A percentile compares a stretch with the other conserved stretches of the same genome.
These are phyloP conservation scores for Schizopygopsis malacanthus DNA, from an alignment of 2,797 vertebrate species.

Conservation along the genomic window DNA sequence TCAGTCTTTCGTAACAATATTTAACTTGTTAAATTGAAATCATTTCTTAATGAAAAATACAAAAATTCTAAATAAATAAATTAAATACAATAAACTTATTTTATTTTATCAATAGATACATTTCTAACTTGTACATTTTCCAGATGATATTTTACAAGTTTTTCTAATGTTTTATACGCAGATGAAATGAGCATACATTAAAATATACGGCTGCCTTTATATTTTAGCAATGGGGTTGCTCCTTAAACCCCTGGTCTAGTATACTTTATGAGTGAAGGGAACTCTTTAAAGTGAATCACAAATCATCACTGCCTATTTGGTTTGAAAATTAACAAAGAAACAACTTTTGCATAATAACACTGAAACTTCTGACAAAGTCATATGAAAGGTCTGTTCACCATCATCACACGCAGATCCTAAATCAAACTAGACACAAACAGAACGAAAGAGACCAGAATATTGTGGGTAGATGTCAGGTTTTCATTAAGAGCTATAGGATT, in stretches of 20 bases:
- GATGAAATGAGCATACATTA: background rate
- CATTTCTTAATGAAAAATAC: no score
- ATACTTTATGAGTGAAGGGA: background rate
- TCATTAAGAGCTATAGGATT: slow-evolving; percentile 73
- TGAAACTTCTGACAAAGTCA: background rate
- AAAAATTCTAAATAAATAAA: no score
- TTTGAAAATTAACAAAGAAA: background rate
- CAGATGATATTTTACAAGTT: no score
- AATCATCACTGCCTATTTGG: background rate
- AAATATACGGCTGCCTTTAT: background rate
- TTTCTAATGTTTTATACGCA: background rate
- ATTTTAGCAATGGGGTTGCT: background rate
- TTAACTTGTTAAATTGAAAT: no score
- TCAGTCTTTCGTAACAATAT: no score
- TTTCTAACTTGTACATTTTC: no score
- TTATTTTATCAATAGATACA: no score
- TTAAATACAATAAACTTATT: no score
- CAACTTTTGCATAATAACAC: background rate
- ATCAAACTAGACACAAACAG: slow-evolving; percentile 43
- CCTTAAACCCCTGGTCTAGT: background rate
- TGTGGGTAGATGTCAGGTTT: slow-evolving; percentile 71
- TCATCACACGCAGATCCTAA: slow-evolving; percentile 61
- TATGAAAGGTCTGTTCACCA: slow-evolving; percentile 63
- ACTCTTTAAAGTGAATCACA: slow-evolving; percentile 14
- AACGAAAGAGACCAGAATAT: slow-evolving; percentile 71